Conservation (phyloP, 2,797 vertebrate genomes). For the Acanthornis magna region DNA sequence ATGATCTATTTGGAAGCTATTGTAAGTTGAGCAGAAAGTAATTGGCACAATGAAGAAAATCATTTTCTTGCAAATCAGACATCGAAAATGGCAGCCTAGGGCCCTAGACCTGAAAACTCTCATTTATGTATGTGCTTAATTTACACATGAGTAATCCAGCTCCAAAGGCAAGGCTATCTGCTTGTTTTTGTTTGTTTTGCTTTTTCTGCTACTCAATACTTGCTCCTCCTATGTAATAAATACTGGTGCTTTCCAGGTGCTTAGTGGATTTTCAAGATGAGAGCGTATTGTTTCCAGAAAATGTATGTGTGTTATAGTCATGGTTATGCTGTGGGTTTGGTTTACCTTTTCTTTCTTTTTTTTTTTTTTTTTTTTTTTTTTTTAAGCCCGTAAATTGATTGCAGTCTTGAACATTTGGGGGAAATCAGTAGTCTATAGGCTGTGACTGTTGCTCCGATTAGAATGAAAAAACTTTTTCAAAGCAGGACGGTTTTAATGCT, state of each 20-base stretch:
- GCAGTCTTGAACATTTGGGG: not conserved
- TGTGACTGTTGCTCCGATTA: not conserved
- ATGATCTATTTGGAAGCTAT: slow-evolving; percentile 31
- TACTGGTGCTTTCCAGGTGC: not conserved
- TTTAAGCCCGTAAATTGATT: not conserved
- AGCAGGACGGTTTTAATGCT: not conserved
- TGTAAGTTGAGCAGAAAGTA: slow-evolving; percentile 25
- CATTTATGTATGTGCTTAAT: slow-evolving; percentile 22
- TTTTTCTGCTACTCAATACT: not conserved
- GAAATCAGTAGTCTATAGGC: not conserved
- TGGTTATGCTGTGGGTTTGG: not conserved
- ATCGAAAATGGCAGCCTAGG: slow-evolving; percentile 7
- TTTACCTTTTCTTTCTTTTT: not conserved
- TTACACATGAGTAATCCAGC: not conserved
- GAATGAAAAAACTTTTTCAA: not conserved
- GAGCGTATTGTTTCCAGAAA: not conserved
- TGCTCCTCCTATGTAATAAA: not conserved
- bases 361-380: not conserved
- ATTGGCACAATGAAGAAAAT: slow-evolving; percentile 29
- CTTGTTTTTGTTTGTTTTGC: not conserved
- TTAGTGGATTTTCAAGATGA: not conserved
- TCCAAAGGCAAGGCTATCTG: not conserved
- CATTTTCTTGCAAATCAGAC: slow-evolving; percentile 38
- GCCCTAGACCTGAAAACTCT: not conserved
- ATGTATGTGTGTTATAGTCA: accelerated